Evolutionary conservation across 2,888 invertebrate species (phyloP).

Genomic region (Unio delphinus): DNA sequence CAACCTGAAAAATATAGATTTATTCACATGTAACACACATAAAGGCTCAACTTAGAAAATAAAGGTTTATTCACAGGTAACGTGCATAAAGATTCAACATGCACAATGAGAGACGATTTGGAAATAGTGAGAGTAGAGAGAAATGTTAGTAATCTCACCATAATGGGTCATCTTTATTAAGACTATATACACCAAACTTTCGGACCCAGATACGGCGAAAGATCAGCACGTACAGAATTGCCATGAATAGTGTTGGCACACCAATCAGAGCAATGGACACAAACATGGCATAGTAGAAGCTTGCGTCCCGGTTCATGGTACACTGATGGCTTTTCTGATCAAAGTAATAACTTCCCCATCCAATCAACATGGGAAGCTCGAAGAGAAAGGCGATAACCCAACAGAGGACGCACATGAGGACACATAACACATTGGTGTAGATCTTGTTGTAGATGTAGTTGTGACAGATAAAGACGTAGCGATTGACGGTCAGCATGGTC

Average conservation of each 20-base stretch:
- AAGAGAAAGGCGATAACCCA: slow-evolving; percentile 58
- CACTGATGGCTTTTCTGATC: slow-evolving; percentile 63
- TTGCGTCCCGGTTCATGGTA: slow-evolving; percentile 64
- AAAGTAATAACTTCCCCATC: slow-evolving; percentile 61
- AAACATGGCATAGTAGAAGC: slow-evolving; percentile 58
- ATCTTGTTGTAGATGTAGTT: slow-evolving; percentile 44
- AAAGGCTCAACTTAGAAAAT: neutral
- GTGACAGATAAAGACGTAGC: slow-evolving; percentile 53
- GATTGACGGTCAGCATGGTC: slow-evolving; percentile 55
- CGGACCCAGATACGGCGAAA: slow-evolving; percentile 52
- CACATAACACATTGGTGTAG: slow-evolving; percentile 39
- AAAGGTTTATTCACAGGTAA: neutral
- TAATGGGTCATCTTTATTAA: slow-evolving; percentile 40
- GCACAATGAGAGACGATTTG: neutral
- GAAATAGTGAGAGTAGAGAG: neutral
- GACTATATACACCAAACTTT: slow-evolving; percentile 48
- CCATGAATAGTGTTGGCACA: slow-evolving; percentile 49
- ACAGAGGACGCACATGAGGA: slow-evolving; percentile 42
- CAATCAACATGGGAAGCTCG: slow-evolving; percentile 60
- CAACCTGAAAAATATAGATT: no score
- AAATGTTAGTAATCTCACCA: slow-evolving; percentile 10
- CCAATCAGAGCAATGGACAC: slow-evolving; percentile 54
- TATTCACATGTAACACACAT: neutral
- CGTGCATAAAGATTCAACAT: neutral
- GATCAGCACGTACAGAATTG: slow-evolving; percentile 51